Evolutionary conservation across 2,888 invertebrate species (phyloP).

Genomic region (Aleiodes alternator): DNA sequence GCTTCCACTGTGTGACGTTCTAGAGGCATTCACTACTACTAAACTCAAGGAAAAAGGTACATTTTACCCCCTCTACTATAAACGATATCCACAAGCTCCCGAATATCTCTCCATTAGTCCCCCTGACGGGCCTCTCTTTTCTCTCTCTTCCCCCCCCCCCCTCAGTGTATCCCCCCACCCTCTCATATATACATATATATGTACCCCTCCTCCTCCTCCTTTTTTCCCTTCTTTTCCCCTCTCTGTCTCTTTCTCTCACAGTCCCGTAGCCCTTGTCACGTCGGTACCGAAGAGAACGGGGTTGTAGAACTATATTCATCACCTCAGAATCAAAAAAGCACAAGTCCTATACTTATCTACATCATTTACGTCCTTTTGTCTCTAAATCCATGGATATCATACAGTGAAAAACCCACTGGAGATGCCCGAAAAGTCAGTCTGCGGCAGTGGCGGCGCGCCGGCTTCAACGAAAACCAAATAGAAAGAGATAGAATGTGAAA

Average conservation of each 20-base stretch:
- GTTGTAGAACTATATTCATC: constrained; percentile 66
- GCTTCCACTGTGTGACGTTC: constrained; percentile 11
- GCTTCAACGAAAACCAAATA: constrained; percentile 38
- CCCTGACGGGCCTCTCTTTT: constrained; percentile 67
- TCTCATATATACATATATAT: constrained; percentile 32
- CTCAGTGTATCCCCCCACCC: constrained; percentile 40
- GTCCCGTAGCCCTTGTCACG: constrained; percentile 47
- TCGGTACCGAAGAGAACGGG: constrained; percentile 69
- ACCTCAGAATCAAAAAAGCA: too few species aligned
- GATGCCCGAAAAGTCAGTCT: neutral
- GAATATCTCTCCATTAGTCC: constrained; percentile 76
- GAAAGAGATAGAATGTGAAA: too few species aligned
- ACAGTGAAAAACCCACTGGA: constrained; percentile 11
- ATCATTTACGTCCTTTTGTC: too few species aligned
- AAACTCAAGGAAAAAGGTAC: constrained; percentile 12
- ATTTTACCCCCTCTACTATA: constrained; percentile 32
- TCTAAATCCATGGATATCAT: constrained; percentile 54
- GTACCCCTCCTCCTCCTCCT: constrained; percentile 15
- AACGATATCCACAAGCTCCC: constrained; percentile 60
- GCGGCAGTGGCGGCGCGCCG: constrained; percentile 34
- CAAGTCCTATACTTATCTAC: too few species aligned
- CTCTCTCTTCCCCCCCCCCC: constrained; percentile 25
- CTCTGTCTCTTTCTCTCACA: constrained; percentile 43
- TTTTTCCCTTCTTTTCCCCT: constrained; percentile 43
- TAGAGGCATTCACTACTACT: neutral